Evolutionary conservation across 2,113 vertebrate species (phyloP).

Genomic region (Gavialis gangeticus): DNA sequence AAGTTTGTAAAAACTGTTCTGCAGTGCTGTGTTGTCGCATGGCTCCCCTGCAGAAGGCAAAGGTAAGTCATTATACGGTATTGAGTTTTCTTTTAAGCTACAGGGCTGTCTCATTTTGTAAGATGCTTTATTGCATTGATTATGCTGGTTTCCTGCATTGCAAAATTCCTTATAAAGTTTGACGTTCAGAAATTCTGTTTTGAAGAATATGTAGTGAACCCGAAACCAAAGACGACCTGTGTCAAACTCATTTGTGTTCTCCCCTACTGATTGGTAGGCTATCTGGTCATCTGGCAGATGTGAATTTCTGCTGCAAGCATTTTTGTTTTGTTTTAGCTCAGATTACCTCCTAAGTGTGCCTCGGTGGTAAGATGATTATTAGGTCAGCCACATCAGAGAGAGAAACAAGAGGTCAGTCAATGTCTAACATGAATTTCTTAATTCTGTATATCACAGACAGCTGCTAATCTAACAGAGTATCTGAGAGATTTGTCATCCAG

Average conservation of each 20-base stretch:
- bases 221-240: background rate
- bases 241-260: background rate
- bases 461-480: background rate
- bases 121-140: background rate
- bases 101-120: background rate
- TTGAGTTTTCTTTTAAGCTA: background rate
- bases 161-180: background rate
- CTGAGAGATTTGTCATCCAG: background rate
- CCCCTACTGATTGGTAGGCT: background rate
- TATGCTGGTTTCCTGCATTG: background rate
- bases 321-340: too few species aligned
- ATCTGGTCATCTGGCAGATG: background rate
- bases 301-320: background rate
- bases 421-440: background rate
- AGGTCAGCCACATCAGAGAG: background rate
- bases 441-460: background rate
- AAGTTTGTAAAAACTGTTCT: constrained; percentile 94
- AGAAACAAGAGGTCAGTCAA: background rate
- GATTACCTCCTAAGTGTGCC: background rate
- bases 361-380: background rate
- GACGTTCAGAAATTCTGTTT: background rate
- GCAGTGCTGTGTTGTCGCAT: constrained; percentile 98
- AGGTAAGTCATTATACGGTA: constrained; percentile 78
- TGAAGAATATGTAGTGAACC: background rate
- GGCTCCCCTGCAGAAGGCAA: constrained; percentile 98